Evolutionary conservation across 2,113 vertebrate species (phyloP), one percentile per base, ranked within the genome.

Genomic region (Syngnathus typhle): DNA sequence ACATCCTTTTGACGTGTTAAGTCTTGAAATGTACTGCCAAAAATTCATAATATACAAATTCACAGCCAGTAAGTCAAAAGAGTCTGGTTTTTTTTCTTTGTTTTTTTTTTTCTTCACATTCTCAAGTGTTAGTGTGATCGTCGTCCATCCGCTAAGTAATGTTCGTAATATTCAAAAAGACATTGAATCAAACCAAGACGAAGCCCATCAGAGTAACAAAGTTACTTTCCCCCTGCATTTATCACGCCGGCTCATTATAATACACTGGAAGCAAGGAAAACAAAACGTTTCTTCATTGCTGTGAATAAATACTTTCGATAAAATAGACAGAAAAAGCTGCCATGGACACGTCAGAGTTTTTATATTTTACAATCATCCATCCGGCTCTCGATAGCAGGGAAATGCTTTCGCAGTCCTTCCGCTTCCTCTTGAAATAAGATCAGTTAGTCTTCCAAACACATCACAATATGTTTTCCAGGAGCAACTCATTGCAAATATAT

Each of bases 281-380:
- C 62, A 16, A 78, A 66, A 77, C 80, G 84, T 78, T 81, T 81
- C 72, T 79, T 79, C 81, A 85, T 78, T 80, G 82, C 77, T 78
- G 77, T 70, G 85, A 85, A 83, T 78, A 75, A 82, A 82, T 66
- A 78, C 70, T 80, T 86, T 71, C 72, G 83, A 77, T 65, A 87
- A 85, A 87, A 75, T 64, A 77, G 73, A 88, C 77, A 80, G 69
- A 81, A 84, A 32, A 88, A 87, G 87, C 90, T 92, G 90, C 90
- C 83, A 82, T 85, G 80, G 87, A 88, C 82, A 83, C 75, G 80
- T 82, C 69, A 86, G 65, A 88, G 82, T 79, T 87, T 83, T 73
- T 88, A 83, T 88, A 82, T 84, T 83, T 90, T 92, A 92, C 91
- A 93, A 91, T 92, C 91, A 91, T 90, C 82, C 83, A 87, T 89